Evolutionary conservation across 2,888 invertebrate species (phyloP).

Genomic region (Pseudococcus jackbeardsleyi): DNA sequence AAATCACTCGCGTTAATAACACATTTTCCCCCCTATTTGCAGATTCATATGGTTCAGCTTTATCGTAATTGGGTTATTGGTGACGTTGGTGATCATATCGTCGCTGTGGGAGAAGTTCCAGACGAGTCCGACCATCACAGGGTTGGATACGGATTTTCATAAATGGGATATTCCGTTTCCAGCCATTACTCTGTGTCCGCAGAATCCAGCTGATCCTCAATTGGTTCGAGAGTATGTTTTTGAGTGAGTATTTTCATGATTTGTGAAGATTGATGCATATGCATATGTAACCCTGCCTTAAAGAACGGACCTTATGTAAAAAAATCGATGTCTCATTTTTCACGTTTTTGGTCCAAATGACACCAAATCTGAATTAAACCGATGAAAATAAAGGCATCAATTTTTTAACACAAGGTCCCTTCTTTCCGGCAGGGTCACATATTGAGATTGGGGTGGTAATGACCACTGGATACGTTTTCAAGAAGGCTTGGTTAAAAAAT

Average conservation of each 20-base stretch:
- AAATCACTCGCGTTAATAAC: not conserved
- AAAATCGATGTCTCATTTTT: too few relatives aligned
- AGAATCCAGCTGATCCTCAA: conserved; percentile 74
- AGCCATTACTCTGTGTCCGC: conserved; percentile 78
- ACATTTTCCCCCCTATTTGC: conserved; percentile 61
- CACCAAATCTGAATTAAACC: too few relatives aligned
- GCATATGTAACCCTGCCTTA: too few relatives aligned
- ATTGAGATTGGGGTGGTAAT: too few relatives aligned
- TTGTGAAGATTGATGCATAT: not conserved
- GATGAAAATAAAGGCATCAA: too few relatives aligned
- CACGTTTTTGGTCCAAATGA: too few relatives aligned
- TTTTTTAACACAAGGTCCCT: too few relatives aligned
- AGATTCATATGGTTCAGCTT: conserved; percentile 87
- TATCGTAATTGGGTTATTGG: conserved; percentile 77
- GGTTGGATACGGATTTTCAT: conserved; percentile 83
- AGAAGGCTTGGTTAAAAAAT: too few relatives aligned
- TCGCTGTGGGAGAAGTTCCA: conserved; percentile 87
- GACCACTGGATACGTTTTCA: too few relatives aligned
- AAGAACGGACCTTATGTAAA: too few relatives aligned
- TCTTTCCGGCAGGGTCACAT: too few relatives aligned
- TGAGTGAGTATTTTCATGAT: conserved; percentile 69
- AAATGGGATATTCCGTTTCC: conserved; percentile 85
- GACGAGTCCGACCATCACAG: conserved; percentile 85
- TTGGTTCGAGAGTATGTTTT: conserved; percentile 71
- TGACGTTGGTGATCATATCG: conserved; percentile 81